Evolutionary conservation across 2,888 invertebrate genomes (phyloP).

Genomic region (Caenorhabditis afra): DNA sequence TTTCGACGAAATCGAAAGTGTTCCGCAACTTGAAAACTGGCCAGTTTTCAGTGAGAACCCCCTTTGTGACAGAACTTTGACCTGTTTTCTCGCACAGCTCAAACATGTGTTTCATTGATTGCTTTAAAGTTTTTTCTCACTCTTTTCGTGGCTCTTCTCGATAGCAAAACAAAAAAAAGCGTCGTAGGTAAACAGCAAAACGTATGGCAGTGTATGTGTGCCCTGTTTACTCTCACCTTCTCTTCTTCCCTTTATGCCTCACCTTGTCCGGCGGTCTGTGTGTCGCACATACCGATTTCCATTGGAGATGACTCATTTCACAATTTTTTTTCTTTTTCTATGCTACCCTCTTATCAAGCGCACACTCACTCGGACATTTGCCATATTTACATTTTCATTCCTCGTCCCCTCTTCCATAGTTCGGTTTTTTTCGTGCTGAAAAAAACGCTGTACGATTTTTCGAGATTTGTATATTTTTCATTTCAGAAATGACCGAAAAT

Average conservation of each 20-base stretch:
- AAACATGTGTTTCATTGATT: background rate
- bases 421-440: background rate
- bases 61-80: too few relatives aligned
- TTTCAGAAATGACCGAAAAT: conserved; percentile 36
- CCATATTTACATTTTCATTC: conserved; percentile 11
- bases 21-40: too few relatives aligned
- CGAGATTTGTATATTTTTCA: conserved; percentile 7
- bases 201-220: conserved; percentile 32
- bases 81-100: background rate
- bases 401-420: background rate
- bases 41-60: too few relatives aligned
- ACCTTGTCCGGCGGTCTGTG: conserved; percentile 31
- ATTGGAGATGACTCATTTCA: conserved; percentile 38
- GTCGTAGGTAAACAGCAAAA: conserved; percentile 42
- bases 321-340: conserved; percentile 29
- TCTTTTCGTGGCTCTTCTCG: conserved; percentile 8
- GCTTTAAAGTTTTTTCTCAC: background rate
- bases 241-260: conserved; percentile 40
- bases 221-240: conserved; percentile 34
- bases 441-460: background rate
- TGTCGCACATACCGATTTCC: conserved; percentile 31
- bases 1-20: too few relatives aligned
- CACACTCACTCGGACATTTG: conserved; percentile 29
- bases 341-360: conserved; percentile 44
- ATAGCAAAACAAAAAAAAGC: conserved; percentile 49